phyloP scores from a whole-genome alignment of 1,140 invertebrate genomes.

The Temnothorax longispinosus region DNA sequence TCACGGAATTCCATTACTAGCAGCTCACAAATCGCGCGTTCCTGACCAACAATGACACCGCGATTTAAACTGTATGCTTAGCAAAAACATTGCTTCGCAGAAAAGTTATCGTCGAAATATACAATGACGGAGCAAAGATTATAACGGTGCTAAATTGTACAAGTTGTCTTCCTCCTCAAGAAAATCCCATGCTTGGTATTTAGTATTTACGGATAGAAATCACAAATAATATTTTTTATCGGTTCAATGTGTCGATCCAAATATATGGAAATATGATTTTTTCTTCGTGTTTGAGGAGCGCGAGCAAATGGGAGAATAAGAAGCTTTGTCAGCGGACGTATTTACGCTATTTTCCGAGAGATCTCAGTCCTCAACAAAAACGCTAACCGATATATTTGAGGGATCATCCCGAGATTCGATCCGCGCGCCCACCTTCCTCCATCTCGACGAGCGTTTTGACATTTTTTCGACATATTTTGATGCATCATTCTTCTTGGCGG shows the following conservation, averaged over 20 bases:
- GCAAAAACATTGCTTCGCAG: not conserved
- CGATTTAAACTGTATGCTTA: not conserved
- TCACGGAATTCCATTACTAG: constrained; percentile 41
- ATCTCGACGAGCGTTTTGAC: constrained; percentile 75
- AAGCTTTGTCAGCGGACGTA: not conserved
- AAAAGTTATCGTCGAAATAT: not conserved
- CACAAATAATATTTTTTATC: constrained; percentile 1
- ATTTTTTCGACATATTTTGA: constrained; percentile 80
- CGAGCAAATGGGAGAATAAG: not conserved
- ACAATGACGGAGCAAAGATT: not conserved
- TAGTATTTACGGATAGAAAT: not conserved
- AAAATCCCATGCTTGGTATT: not conserved
- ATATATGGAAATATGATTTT: constrained; percentile 8
- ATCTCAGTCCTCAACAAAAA: constrained; percentile 5
- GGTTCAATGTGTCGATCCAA: not conserved
- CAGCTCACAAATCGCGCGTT: not conserved
- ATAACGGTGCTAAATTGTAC: not conserved
- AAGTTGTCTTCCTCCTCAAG: not conserved
- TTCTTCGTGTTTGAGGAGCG: not conserved
- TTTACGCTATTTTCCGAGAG: constrained; percentile 36
- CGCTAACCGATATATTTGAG: not conserved
- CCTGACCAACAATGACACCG: not conserved
- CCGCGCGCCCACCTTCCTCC: constrained; percentile 22
- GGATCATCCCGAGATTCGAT: constrained; percentile 50
- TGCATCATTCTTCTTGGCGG: constrained; percentile 67